phyloP scores from a whole-genome alignment of 2,797 vertebrate species.

The Ctenopoma kingsleyae region DNA sequence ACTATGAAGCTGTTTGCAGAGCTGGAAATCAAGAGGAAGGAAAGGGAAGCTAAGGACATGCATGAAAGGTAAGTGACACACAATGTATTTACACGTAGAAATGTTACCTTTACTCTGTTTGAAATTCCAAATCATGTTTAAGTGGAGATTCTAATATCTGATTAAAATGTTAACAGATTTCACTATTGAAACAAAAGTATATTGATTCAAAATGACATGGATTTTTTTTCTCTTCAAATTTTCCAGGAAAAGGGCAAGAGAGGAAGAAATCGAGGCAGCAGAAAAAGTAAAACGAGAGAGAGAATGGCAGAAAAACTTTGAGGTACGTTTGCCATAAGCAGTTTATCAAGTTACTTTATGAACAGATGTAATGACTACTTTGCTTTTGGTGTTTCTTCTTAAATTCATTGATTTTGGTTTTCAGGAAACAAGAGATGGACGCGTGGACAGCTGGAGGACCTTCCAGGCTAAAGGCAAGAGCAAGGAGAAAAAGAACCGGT shows the following conservation, averaged over 20 bases:
- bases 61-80: slow-evolving; percentile 90
- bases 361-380: background rate
- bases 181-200: background rate
- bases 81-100: background rate
- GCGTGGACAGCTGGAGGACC: slow-evolving; percentile 97
- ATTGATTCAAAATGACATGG: background rate
- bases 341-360: background rate
- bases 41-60: slow-evolving; percentile 99
- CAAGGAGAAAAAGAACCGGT: slow-evolving; percentile 96
- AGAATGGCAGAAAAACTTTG: slow-evolving; percentile 99
- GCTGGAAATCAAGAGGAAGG: slow-evolving; percentile 98
- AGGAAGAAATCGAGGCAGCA: slow-evolving; percentile 96
- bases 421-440: slow-evolving; percentile 96
- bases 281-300: slow-evolving; percentile 95
- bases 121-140: background rate
- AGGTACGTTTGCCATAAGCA: slow-evolving; percentile 81
- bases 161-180: background rate
- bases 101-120: background rate
- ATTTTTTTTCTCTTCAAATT: slow-evolving; percentile 10
- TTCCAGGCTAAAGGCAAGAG: slow-evolving; percentile 97
- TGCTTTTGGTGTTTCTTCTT: background rate
- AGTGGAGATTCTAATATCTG: background rate
- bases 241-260: slow-evolving; percentile 94
- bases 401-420: background rate
- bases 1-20: slow-evolving; percentile 99